Base-by-base conservation (phyloP, 2,888 invertebrate species). In the Cantharis lateralis region DNA sequence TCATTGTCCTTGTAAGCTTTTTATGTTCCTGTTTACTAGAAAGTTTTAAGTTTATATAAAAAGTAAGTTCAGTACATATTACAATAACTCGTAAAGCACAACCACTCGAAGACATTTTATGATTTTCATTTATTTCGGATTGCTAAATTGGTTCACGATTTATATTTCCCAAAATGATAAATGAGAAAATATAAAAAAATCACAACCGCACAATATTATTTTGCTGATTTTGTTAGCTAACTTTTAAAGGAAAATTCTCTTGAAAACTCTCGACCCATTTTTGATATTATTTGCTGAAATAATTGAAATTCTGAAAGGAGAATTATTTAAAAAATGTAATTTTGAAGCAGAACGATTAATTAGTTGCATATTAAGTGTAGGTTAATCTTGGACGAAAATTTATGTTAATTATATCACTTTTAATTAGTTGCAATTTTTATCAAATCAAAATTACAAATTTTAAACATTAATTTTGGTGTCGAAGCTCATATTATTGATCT, bases 11-110 rank as follows among this genome's bases (percentile, higher is more conserved):
- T 77, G 77, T 78, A 81, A 81, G 76, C 24, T 83, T 84, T 83
- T 84, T 84, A 84, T 83, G 82, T 84, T 84, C 83, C 83, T 84
- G 84, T 84, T 84, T 84, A 83, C 82, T 80, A 77, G 72, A 81
- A 82, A 82, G 74, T 81, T 77, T 61, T 63, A 70, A 75, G 75
- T 77, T 74, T 74, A 77, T 18, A 64, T 64, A 64, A 64, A 64
- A 64, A 64, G 11, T 64, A 64, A 20, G 20, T 64, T 20, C 20
- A 18, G 24, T 24, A 24, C 9, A n/a, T 18, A 64, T 13, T 64
- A 20, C 16, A 64, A 16, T 32, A 32, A 32, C 32, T 64, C 20
- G 64, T 20, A 64, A 64, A 20, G 64, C 64, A 64, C 64, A 18
- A 15, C 20, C 11, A 64, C 64, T 64, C 15, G 18, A 64, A 64